Evolutionary conservation across 1,140 invertebrate genomes (phyloP), one percentile per base, ranked within the genome.

Genomic region (Drosophila equinoxialis): DNA sequence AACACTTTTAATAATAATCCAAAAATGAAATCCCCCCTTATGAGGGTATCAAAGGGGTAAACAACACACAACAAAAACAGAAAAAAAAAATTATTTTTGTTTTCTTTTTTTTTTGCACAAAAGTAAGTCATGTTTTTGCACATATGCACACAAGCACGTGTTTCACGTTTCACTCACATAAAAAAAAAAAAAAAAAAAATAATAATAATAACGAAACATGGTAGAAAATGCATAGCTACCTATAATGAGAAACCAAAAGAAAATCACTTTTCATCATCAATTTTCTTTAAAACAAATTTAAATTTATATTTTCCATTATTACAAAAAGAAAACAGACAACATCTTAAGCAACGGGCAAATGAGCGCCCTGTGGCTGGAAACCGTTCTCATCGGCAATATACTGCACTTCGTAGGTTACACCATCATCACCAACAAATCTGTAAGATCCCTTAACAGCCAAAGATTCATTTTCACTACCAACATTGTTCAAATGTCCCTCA

Each of bases 351-450:
- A 79, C 79, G 63, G 95, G 95, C 64, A 96, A 90, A 92, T 95
- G 95, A 6, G 93, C 94, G 26, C 95, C 95, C 81, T 94, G 93
- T 55, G 95, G 94, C 78, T 94, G 94, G 93, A 95, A 96, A 42
- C 95, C 95, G 85, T 95, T 95, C 92, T 96, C 95, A 86, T 96
- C 96, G 37, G 96, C 95, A 57, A 94, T 92, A 92, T 95, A 96
- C 6, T 92, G 93, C 57, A 96, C 93, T 58, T 92, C 91, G 82
- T 95, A 95, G 20, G 93, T 91, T 45, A 94, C 91, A 45, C 96
- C 95, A 77, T 96, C 95, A 37, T 94, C 92, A 14, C 81, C 95
- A 13, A 93, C 70, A 90, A 93, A 95, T 11, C 77, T 80, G 93
- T 83, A 95, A 68, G 93, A 93, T 11, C 95, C 95, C 0, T 86